These are phyloP conservation scores for Dermatemys mawii DNA, from an alignment of 2,113 vertebrate species.

Conservation along the genomic window DNA sequence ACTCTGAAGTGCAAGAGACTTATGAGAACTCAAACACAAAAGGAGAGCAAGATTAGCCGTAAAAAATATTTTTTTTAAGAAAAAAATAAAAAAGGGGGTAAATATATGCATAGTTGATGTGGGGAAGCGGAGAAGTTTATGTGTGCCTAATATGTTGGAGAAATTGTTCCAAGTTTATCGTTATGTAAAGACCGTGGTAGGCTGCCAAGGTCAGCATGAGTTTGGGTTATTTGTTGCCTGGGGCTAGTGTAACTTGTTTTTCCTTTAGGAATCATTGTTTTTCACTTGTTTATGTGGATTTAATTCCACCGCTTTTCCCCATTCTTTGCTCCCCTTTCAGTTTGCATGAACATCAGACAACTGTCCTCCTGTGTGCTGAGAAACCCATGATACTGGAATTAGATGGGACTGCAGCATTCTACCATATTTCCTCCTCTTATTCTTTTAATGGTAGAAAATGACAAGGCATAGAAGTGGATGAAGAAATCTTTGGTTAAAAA, in stretches of 20 bases:
- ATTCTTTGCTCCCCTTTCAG: constrained; percentile 14
- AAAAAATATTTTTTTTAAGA: not conserved
- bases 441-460: not conserved
- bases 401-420: not conserved
- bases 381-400: constrained; percentile 9
- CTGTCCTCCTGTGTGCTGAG: not conserved
- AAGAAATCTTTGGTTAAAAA: not conserved
- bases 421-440: not conserved
- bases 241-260: constrained; percentile 47
- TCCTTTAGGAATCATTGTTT: constrained; percentile 36
- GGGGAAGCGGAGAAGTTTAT: not conserved
- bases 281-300: not conserved
- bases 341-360: not conserved
- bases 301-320: constrained; percentile 10
- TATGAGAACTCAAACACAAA: not conserved
- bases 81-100: not conserved
- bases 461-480: not conserved
- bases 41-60: not conserved
- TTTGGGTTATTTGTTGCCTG: not conserved
- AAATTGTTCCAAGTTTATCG: constrained; percentile 28
- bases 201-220: not conserved
- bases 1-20: not conserved
- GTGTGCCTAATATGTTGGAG: not conserved
- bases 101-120: constrained; percentile 11
- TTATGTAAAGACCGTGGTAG: not conserved